These are phyloP conservation scores for Girardinichthys multiradiatus DNA, from an alignment of 2,113 vertebrate species.

Conservation along the genomic window DNA sequence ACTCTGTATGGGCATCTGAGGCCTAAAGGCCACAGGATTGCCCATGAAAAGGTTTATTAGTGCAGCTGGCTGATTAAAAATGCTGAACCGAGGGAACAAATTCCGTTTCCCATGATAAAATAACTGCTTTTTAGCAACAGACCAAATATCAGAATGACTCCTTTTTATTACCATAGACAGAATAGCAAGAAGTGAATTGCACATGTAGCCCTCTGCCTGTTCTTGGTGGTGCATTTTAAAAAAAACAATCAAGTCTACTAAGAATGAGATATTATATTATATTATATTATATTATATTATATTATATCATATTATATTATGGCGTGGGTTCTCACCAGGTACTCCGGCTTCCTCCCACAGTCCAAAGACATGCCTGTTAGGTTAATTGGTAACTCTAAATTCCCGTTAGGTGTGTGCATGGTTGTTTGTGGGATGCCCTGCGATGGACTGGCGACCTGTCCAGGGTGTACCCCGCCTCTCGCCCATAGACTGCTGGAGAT, in stretches of 20 bases:
- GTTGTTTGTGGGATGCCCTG: no score
- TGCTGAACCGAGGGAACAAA: constrained; percentile 52
- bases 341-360: no score
- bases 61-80: constrained; percentile 63
- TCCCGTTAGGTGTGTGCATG: no score
- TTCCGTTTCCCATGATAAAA: constrained; percentile 36
- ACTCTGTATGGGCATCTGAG: constrained; percentile 42
- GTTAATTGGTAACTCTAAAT: no score
- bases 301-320: no score
- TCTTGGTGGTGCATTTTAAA: constrained; percentile 9
- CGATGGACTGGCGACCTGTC: no score
- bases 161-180: constrained; percentile 38
- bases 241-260: background rate
- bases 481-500: no score
- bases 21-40: constrained; percentile 40
- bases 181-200: background rate
- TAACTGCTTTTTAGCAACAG: constrained; percentile 52
- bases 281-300: constrained; percentile 10
- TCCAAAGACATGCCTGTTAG: no score
- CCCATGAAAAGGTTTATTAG: constrained; percentile 58
- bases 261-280: background rate
- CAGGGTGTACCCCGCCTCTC: no score
- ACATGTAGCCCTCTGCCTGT: background rate
- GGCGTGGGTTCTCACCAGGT: no score
- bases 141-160: constrained; percentile 40